Evolutionary conservation across 2,888 invertebrate genomes (phyloP).

Genomic region (Tetragonula carbonaria): DNA sequence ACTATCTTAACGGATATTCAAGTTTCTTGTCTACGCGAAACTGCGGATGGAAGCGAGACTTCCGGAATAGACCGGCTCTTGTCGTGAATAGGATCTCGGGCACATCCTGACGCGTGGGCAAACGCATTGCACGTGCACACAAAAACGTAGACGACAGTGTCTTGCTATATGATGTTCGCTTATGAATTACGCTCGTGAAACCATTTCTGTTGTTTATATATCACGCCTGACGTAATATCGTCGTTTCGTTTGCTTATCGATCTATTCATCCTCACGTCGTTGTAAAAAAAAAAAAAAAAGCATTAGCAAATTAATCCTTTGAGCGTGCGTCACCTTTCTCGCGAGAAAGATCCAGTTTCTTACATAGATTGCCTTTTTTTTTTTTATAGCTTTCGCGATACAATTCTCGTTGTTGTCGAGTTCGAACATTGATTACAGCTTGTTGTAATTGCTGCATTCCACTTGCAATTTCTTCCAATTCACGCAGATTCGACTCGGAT

Average conservation of each 20-base stretch:
- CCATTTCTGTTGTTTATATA: background rate
- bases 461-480: background rate
- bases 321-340: too few species aligned
- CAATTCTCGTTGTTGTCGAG: background rate
- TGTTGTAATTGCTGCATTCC: background rate
- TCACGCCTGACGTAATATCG: background rate
- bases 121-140: background rate
- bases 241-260: background rate
- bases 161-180: too few species aligned
- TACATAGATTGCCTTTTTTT: background rate
- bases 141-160: background rate
- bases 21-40: slow-evolving; percentile 8
- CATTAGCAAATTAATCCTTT: too few species aligned
- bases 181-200: background rate
- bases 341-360: background rate
- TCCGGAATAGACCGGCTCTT: slow-evolving; percentile 24
- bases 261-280: background rate
- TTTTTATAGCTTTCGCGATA: background rate
- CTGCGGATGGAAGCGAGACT: slow-evolving; percentile 27
- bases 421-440: background rate
- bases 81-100: background rate
- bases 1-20: slow-evolving; percentile 3
- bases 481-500: background rate
- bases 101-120: slow-evolving; percentile 33
- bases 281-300: background rate